phyloP scores from a whole-genome alignment of 2,797 vertebrate genomes.

The Amphiprion clarkii region DNA sequence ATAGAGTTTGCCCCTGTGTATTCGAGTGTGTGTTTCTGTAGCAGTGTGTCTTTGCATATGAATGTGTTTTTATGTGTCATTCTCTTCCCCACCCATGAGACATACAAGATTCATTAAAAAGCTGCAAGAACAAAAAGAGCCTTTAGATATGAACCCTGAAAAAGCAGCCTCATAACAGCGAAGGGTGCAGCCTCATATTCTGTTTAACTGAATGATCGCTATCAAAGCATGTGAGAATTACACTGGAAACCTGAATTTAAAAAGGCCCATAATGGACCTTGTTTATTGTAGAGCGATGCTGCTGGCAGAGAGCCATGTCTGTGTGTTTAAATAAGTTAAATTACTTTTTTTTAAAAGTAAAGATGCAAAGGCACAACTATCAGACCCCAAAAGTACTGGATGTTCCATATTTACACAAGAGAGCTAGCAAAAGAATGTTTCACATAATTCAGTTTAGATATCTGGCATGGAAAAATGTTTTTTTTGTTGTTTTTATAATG shows the following conservation, averaged over 20 bases:
- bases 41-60: slow-evolving; percentile 5
- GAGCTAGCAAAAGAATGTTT: background rate
- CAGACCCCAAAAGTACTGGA: background rate
- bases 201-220: slow-evolving; percentile 29
- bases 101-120: slow-evolving; percentile 44
- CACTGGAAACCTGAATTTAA: slow-evolving; percentile 11
- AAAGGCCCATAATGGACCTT: slow-evolving; percentile 23
- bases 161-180: slow-evolving; percentile 22
- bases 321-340: background rate
- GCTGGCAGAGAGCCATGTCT: background rate
- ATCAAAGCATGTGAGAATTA: slow-evolving; percentile 21
- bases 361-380: background rate
- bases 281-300: slow-evolving; percentile 12
- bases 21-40: background rate
- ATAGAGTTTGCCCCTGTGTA: slow-evolving; percentile 21
- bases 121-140: slow-evolving; percentile 37
- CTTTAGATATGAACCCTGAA: slow-evolving; percentile 23
- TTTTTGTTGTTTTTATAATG: background rate
- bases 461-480: background rate
- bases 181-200: slow-evolving; percentile 26
- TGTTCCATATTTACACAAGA: background rate
- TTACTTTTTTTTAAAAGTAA: background rate
- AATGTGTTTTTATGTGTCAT: slow-evolving; percentile 17
- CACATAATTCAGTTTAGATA: background rate
- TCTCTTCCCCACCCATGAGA: slow-evolving; percentile 14